Evolutionary conservation across 2,888 invertebrate species (phyloP).

Genomic region (Sphaerophoria rueppellii): DNA sequence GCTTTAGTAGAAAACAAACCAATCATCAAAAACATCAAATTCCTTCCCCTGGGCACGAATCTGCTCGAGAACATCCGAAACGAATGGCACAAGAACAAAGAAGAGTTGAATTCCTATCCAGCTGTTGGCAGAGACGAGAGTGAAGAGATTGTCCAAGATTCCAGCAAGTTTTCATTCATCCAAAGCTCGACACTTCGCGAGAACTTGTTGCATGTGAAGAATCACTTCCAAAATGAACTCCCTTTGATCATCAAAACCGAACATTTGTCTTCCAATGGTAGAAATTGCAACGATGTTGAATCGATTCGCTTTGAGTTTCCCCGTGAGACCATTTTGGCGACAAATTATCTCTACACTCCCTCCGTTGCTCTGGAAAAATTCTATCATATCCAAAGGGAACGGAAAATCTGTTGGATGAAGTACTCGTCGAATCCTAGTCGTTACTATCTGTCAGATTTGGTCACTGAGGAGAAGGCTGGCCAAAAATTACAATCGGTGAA

Average conservation of each 20-base stretch:
- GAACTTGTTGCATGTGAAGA: slow-evolving; percentile 74
- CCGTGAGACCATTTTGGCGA: slow-evolving; percentile 74
- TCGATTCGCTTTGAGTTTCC: slow-evolving; percentile 26
- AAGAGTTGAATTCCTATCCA: slow-evolving; percentile 74
- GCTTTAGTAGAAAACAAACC: slow-evolving; percentile 66
- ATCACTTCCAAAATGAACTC: slow-evolving; percentile 75
- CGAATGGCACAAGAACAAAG: slow-evolving; percentile 82
- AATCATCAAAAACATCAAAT: slow-evolving; percentile 66
- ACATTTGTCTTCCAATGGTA: slow-evolving; percentile 13
- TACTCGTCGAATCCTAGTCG: slow-evolving; percentile 88
- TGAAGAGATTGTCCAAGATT: background rate
- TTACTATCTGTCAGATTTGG: slow-evolving; percentile 86
- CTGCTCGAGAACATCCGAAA: slow-evolving; percentile 83
- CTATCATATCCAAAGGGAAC: slow-evolving; percentile 89
- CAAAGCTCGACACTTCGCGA: slow-evolving; percentile 79
- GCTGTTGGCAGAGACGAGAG: background rate
- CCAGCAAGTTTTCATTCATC: slow-evolving; percentile 65
- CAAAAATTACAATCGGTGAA: slow-evolving; percentile 83
- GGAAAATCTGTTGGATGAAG: slow-evolving; percentile 94
- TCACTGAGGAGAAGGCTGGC: slow-evolving; percentile 80
- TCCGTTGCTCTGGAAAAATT: slow-evolving; percentile 85
- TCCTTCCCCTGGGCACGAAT: slow-evolving; percentile 81
- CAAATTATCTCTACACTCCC: slow-evolving; percentile 77
- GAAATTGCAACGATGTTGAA: background rate
- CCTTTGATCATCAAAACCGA: slow-evolving; percentile 77